A percentile compares a stretch with the other conserved stretches of the same genome.
phyloP scores from a whole-genome alignment of 2,113 vertebrate genomes.

The Elanoides forficatus region DNA sequence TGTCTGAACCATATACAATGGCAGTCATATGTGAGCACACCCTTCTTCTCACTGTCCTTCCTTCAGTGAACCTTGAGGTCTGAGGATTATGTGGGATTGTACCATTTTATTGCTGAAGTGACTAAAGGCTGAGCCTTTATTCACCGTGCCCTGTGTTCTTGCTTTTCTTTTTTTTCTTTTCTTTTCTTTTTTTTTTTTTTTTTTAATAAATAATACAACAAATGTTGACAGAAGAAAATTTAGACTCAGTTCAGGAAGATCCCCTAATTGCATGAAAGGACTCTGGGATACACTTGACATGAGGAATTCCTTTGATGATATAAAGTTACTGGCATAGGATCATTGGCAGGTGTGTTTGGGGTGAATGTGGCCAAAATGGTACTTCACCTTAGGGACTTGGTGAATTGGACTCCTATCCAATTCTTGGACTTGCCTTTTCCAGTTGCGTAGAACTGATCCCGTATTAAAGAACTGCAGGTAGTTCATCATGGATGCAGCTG shows the following conservation, averaged over 20 bases:
- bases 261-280: background rate
- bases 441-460: background rate
- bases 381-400: background rate
- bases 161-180: fast-evolving
- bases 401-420: background rate
- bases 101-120: background rate
- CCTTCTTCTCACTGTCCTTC: background rate
- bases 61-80: background rate
- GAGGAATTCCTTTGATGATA: background rate
- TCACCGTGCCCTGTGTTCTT: background rate
- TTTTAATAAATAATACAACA: background rate
- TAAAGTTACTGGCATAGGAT: background rate
- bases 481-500: background rate
- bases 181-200: background rate
- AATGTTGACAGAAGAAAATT: background rate
- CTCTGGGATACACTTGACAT: background rate
- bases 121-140: background rate
- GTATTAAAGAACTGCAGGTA: background rate
- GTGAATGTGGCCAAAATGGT: background rate
- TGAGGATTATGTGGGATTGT: background rate
- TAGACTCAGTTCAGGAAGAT: background rate
- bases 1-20: background rate
- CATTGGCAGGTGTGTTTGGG: background rate
- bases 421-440: background rate
- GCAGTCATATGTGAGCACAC: background rate